These are phyloP conservation scores for Eristalis tenax DNA, from an alignment of 2,888 invertebrate species.

Conservation along the genomic window DNA sequence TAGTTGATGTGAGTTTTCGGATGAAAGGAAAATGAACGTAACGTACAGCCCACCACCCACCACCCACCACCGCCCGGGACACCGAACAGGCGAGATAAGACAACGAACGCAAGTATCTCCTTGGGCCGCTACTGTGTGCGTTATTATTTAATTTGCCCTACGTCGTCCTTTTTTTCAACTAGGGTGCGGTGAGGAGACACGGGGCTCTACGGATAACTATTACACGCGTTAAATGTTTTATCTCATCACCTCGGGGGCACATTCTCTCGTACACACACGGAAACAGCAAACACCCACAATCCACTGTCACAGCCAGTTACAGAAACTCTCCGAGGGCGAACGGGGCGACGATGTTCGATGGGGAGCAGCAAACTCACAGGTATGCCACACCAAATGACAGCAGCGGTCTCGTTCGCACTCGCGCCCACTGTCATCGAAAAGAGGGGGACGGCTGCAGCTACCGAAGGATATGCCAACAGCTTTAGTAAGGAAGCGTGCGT, in stretches of 20 bases:
- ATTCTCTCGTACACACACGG: background rate
- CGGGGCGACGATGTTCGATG: background rate
- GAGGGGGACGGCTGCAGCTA: no score
- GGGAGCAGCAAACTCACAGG: no score
- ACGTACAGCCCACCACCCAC: background rate
- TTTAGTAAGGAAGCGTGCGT: no score
- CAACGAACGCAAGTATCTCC: background rate
- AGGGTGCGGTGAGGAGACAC: no score
- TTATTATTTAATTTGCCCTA: slow-evolving; percentile 17
- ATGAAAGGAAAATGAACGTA: background rate
- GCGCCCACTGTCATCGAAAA: no score
- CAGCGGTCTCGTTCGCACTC: no score
- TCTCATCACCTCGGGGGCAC: no score
- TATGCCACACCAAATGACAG: no score
- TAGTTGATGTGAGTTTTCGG: background rate
- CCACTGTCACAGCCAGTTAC: background rate
- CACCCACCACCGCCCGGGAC: background rate
- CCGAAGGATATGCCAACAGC: no score
- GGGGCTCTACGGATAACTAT: no score
- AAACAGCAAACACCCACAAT: background rate
- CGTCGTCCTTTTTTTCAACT: background rate
- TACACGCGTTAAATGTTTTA: no score
- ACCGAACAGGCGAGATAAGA: background rate
- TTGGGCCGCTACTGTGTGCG: background rate
- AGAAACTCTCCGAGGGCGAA: background rate